Conservation (phyloP, 2,113 vertebrate species). For the Eulacestoma nigropectus region DNA sequence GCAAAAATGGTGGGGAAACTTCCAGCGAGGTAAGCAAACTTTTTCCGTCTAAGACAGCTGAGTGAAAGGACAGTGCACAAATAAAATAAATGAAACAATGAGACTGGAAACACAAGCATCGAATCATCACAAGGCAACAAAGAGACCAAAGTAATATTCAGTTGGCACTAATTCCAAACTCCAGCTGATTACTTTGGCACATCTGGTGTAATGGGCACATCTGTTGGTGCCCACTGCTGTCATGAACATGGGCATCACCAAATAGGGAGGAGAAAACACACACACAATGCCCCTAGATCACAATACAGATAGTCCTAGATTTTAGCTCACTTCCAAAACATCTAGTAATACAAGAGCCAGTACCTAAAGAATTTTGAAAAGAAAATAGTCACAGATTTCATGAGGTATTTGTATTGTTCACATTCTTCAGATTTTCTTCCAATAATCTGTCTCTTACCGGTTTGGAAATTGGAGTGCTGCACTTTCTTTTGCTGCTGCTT, state of each 20-base stretch:
- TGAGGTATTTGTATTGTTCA: neutral
- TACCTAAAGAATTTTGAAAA: neutral
- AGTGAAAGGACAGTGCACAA: neutral
- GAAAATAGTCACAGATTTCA: neutral
- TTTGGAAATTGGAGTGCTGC: neutral
- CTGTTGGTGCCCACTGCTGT: accelerated
- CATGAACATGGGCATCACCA: neutral
- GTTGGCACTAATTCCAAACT: neutral
- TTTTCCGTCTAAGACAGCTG: neutral
- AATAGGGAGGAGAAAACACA: neutral
- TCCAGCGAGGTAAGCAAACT: neutral
- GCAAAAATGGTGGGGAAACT: neutral
- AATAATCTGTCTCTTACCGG: neutral
- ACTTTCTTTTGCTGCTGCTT: neutral
- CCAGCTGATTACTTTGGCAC: neutral
- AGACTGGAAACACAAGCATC: neutral
- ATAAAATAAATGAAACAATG: neutral
- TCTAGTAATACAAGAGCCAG: neutral
- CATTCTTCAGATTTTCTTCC: neutral
- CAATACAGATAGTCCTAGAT: neutral
- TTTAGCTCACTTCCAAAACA: neutral
- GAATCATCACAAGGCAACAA: neutral
- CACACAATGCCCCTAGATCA: neutral
- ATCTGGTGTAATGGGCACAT: neutral
- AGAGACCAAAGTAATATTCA: neutral